phyloP scores from a whole-genome alignment of 2,797 vertebrate genomes.

The Xiphophorus birchmanni region DNA sequence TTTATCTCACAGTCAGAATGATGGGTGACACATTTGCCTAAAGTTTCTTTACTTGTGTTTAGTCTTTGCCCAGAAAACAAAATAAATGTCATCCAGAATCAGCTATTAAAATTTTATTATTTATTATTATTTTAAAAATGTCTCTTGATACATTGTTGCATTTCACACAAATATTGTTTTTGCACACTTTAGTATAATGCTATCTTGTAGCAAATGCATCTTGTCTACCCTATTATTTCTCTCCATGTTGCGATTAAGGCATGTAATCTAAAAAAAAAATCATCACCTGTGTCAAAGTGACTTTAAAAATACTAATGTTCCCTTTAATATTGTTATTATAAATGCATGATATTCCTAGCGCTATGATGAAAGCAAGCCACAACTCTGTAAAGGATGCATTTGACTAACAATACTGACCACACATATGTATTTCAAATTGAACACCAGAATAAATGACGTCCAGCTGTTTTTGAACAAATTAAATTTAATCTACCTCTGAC shows the following conservation, averaged over 20 bases:
- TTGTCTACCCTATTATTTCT: neutral
- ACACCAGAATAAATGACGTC: too few species aligned
- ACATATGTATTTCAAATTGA: too few species aligned
- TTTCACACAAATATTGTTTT: neutral
- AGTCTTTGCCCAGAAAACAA: neutral
- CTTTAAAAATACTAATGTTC: neutral
- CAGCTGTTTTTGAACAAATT: too few species aligned
- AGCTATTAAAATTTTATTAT: too few species aligned
- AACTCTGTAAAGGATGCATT: too few species aligned
- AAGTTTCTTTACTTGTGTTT: neutral
- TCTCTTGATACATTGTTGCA: neutral
- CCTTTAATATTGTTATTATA: neutral
- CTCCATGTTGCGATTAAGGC: neutral
- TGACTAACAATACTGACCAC: too few species aligned
- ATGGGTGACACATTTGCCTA: neutral
- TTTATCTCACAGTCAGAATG: constrained; percentile 17
- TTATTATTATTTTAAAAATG: neutral
- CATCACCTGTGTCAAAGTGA: neutral
- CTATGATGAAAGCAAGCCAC: too few species aligned
- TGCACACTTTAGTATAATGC: neutral
- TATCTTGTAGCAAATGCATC: neutral
- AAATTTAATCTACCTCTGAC: too few species aligned
- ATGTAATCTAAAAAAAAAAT: neutral
- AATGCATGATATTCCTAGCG: neutral
- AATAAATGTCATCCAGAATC: neutral